Base-by-base conservation (phyloP, 2,113 vertebrate species). In the Mastomys natalensis region DNA sequence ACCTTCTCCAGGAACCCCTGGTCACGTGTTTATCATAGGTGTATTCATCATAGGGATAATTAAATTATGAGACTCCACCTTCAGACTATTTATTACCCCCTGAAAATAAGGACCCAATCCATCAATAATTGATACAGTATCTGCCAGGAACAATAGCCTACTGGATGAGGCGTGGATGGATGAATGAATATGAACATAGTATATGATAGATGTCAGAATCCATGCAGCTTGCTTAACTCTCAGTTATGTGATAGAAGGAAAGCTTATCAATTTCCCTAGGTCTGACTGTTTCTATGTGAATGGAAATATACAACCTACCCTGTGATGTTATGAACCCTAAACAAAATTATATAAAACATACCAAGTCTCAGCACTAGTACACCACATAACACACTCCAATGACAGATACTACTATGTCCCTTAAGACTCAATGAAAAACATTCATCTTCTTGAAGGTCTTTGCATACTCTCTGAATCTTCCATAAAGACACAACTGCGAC, bases 261-360 rank as follows among this genome's bases (percentile, higher is more conserved):
- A 62, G 26, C 34, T 26, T 37, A 37, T 66, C 87, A 60, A 26
- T 66, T 26, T 96, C 6, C 24, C 22, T 68, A 40, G 53, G 40
- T 37, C 43, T 53, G 21, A 86, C 43, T 70, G 76, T 78, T 43
- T 60, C 29, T 70, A 24, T 93, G 10, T n/a, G 85, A 84, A 93
- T 53, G 29, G 43, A 92, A 10, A 72, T 85, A 80, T 62, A 87
- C 91, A 80, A 90, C 37, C 34, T 62, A 64, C 10, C 66, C 34
- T 81, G 7, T 40, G 55, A 77, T 58, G 21, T 62, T 94, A 21
- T 84, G 64, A 93, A 64, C 74, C 64, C 58, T 87, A 93, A 94
- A 86, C 7, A 24, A 92, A 96, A 93, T 43, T 4, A 55, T 51
- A 34, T 53, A 3, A 68, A 55, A 66, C 43, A 9, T 53, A 37